Evolutionary conservation across 1,140 invertebrate species (phyloP).

Genomic region (Hestina assimilis): DNA sequence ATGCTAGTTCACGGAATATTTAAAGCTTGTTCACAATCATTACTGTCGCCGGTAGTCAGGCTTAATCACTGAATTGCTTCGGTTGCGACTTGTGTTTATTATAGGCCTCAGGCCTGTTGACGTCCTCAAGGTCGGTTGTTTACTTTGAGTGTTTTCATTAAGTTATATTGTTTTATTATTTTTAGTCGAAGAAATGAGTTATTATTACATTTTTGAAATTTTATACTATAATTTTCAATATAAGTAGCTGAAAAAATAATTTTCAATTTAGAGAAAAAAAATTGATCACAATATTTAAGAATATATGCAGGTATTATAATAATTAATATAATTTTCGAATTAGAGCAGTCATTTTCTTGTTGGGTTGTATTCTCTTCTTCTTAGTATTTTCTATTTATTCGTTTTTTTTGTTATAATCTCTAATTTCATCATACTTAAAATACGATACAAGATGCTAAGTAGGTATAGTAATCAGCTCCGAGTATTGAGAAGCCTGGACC

Average conservation of each 20-base stretch:
- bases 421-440: too few species aligned
- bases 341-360: too few species aligned
- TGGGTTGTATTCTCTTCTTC: too few species aligned
- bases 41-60: conserved; percentile 48
- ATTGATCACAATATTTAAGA: background rate
- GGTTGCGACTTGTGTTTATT: conserved; percentile 37
- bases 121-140: conserved; percentile 50
- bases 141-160: conserved; percentile 29
- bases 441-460: too few species aligned
- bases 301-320: too few species aligned
- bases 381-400: too few species aligned
- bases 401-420: too few species aligned
- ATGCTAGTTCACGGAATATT: conserved; percentile 44
- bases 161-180: conserved; percentile 8
- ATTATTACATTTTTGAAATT: conserved; percentile 2
- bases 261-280: background rate
- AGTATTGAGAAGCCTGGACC: too few species aligned
- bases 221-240: too few species aligned
- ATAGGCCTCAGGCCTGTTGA: conserved; percentile 24
- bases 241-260: too few species aligned
- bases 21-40: conserved; percentile 45
- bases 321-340: too few species aligned
- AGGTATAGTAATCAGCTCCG: too few species aligned
- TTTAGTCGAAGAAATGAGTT: conserved; percentile 6
- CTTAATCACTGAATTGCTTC: conserved; percentile 45